phyloP scores from a whole-genome alignment of 2,797 vertebrate genomes.

The Eutrigla gurnardus region DNA sequence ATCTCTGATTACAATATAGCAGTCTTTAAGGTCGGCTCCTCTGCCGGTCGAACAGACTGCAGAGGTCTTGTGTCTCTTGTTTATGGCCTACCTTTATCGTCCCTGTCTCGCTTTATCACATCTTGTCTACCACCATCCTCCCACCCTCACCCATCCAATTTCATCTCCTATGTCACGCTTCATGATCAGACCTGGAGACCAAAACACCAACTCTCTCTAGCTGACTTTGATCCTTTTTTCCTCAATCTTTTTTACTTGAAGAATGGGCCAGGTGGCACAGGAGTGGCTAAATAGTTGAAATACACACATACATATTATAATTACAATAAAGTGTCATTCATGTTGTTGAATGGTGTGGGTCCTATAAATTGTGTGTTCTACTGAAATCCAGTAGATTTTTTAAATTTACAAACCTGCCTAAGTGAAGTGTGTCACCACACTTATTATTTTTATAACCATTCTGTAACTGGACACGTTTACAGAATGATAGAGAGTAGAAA shows the following conservation, averaged over 20 bases:
- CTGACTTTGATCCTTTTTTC: conserved; percentile 1
- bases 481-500: not conserved
- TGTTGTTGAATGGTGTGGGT: not conserved
- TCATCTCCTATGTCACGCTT: conserved; percentile 43
- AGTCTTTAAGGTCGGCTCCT: conserved; percentile 33
- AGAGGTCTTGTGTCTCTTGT: conserved; percentile 54
- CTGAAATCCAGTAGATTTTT: not conserved
- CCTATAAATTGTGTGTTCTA: not conserved
- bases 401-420: not conserved
- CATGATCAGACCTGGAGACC: conserved; percentile 37
- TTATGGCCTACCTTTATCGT: conserved; percentile 63
- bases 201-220: conserved; percentile 22
- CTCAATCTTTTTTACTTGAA: not conserved
- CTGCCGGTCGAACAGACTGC: conserved; percentile 35
- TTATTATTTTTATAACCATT: not conserved
- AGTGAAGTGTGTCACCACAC: not conserved
- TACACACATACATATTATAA: not conserved
- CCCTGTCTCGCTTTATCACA: conserved; percentile 43
- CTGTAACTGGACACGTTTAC: not conserved
- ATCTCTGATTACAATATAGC: conserved; percentile 46
- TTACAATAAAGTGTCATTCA: not conserved
- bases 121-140: not conserved
- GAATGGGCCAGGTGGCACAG: not conserved
- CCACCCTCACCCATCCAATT: conserved; percentile 28
- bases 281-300: not conserved